Conservation (phyloP, 2,113 vertebrate species). For the Himantopus leucocephalus region DNA sequence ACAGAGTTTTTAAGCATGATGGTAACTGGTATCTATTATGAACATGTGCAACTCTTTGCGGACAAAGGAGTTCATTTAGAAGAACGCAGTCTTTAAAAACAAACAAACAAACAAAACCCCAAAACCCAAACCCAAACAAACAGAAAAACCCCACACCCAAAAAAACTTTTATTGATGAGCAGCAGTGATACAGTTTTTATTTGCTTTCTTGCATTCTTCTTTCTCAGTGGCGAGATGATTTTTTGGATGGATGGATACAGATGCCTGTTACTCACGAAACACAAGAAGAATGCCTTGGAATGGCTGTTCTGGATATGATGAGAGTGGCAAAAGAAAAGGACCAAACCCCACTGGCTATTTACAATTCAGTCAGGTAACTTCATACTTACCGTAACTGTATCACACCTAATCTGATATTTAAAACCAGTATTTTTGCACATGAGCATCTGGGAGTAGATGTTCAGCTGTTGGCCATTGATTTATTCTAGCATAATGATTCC, state of each 20-base stretch:
- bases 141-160: neutral
- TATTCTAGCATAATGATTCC: neutral
- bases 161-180: neutral
- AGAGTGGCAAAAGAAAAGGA: constrained; percentile 90
- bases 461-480: neutral
- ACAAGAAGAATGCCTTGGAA: constrained; percentile 96
- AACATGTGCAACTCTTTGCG: neutral
- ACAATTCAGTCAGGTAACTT: constrained; percentile 86
- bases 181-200: neutral
- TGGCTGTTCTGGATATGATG: constrained; percentile 98
- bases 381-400: neutral
- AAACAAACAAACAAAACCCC: neutral
- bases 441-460: neutral
- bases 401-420: neutral
- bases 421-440: neutral
- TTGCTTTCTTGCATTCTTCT: neutral
- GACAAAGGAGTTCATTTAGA: neutral
- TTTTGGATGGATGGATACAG: constrained; percentile 83
- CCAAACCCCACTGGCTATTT: constrained; percentile 86
- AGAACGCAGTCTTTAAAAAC: neutral
- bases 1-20: neutral
- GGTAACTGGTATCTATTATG: neutral
- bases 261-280: constrained; percentile 89
- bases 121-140: neutral
- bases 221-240: constrained; percentile 90